phyloP scores from a whole-genome alignment of 1,140 invertebrate genomes.

The Diploscapter pachys region DNA sequence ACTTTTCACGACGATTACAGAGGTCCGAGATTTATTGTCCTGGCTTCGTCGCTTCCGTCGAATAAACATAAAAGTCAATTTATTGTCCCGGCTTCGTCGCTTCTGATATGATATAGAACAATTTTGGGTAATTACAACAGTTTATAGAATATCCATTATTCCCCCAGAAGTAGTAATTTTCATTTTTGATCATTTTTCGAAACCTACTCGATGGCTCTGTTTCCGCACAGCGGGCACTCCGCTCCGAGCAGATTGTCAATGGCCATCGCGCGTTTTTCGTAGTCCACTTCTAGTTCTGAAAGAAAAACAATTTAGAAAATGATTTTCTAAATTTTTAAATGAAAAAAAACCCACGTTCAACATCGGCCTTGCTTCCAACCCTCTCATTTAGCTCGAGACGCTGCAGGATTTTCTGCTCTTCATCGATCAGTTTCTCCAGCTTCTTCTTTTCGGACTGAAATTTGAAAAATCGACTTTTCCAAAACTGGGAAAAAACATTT shows the following conservation, averaged over 20 bases:
- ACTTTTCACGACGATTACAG: too few relatives aligned
- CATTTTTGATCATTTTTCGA: not conserved
- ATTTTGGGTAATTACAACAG: too few relatives aligned
- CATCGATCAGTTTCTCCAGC: not conserved
- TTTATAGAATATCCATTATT: too few relatives aligned
- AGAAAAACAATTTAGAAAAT: not conserved
- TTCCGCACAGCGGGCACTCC: conserved; percentile 26
- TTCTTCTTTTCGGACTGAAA: conserved; percentile 9
- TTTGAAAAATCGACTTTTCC: too few relatives aligned
- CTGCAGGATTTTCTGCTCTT: not conserved
- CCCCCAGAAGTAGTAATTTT: too few relatives aligned
- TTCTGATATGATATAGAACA: too few relatives aligned
- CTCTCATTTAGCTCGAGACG: conserved; percentile 18
- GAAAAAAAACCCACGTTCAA: not conserved
- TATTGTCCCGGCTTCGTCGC: too few relatives aligned
- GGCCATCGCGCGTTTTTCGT: conserved; percentile 9
- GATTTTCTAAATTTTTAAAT: not conserved
- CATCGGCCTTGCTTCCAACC: conserved; percentile 2
- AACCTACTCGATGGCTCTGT: conserved; percentile 26
- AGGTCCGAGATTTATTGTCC: too few relatives aligned
- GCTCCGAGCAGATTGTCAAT: conserved; percentile 12
- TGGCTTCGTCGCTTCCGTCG: too few relatives aligned
- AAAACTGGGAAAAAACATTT: too few relatives aligned
- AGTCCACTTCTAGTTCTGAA: conserved; percentile 12
- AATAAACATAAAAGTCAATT: too few relatives aligned